These are phyloP conservation scores for Drosophila borborema DNA, from an alignment of 2,888 invertebrate genomes.

Conservation along the genomic window DNA sequence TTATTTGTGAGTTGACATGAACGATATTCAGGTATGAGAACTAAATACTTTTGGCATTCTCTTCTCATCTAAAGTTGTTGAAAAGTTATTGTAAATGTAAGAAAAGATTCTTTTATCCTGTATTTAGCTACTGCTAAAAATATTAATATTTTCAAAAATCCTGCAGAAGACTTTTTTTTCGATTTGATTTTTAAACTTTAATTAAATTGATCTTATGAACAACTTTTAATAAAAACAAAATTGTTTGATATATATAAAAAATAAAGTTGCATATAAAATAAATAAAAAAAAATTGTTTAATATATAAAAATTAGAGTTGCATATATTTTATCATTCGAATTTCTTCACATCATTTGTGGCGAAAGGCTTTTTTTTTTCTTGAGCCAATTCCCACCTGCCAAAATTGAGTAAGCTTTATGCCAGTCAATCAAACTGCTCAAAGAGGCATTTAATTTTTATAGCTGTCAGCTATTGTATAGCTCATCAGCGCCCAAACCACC, in stretches of 20 bases:
- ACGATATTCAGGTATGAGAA: neutral
- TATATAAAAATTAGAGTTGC: neutral
- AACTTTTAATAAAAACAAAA: too few relatives aligned
- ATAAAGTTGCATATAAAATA: neutral
- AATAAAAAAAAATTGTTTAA: neutral
- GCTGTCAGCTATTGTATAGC: constrained; percentile 40
- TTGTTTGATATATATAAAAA: neutral
- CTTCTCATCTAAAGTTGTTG: too few relatives aligned
- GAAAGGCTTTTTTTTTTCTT: neutral
- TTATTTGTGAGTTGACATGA: neutral
- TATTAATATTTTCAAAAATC: too few relatives aligned
- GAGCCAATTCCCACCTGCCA: constrained; percentile 42
- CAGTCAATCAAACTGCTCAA: constrained; percentile 67
- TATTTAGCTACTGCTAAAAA: too few relatives aligned
- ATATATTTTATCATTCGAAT: neutral
- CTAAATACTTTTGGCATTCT: neutral
- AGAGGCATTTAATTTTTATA: constrained; percentile 72
- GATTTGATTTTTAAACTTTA: too few relatives aligned
- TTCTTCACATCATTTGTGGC: neutral
- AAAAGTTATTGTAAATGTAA: neutral
- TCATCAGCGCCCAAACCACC: constrained; percentile 1
- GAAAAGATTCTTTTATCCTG: neutral
- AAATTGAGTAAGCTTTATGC: constrained; percentile 49
- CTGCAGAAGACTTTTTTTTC: too few relatives aligned
- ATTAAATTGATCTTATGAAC: too few relatives aligned